phyloP scores from a whole-genome alignment of 2,888 invertebrate species.

The Geophilus truncorum region DNA sequence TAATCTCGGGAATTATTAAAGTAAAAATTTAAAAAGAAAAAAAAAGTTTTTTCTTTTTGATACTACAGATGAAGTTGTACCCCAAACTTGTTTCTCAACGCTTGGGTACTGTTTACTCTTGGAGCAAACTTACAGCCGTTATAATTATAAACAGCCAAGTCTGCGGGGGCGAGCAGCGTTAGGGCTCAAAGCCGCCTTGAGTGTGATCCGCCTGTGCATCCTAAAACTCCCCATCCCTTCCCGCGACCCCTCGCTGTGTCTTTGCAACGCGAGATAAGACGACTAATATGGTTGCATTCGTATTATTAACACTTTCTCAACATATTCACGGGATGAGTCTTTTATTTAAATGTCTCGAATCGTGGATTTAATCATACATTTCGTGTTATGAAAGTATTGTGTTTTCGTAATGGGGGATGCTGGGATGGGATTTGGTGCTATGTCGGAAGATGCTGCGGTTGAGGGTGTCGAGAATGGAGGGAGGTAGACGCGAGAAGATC shows the following conservation, averaged over 20 bases:
- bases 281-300: neutral
- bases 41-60: too few species aligned
- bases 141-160: constrained; percentile 18
- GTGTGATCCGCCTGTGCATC: neutral
- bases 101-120: neutral
- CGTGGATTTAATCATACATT: too few species aligned
- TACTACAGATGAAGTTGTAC: neutral
- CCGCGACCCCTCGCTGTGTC: neutral
- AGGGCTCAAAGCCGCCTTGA: neutral
- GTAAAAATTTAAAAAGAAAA: neutral
- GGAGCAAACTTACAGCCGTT: neutral
- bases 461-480: neutral
- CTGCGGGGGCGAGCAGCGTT: neutral
- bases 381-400: neutral
- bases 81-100: constrained; percentile 1
- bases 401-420: neutral
- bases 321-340: too few species aligned
- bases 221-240: neutral
- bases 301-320: neutral
- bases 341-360: too few species aligned
- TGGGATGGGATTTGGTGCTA: neutral
- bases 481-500: neutral
- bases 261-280: neutral
- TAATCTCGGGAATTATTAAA: neutral
- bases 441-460: neutral